A percentile compares a stretch with the other conserved stretches of the same genome.
Evolutionary conservation across 2,888 invertebrate species (phyloP).

Genomic region (Meteorus cinctellus): DNA sequence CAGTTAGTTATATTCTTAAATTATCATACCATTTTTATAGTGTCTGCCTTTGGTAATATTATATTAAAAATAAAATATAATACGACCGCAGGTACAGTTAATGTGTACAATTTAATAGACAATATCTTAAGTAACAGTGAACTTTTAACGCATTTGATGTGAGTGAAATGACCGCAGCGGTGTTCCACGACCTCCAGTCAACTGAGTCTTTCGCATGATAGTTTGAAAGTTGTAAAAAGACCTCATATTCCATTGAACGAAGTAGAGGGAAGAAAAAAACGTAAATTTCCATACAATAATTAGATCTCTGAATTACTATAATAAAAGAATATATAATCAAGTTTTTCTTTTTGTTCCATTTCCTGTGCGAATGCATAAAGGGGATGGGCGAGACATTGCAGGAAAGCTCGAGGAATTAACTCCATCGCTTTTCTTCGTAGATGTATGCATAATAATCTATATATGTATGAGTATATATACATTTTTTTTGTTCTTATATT

Average conservation of each 20-base stretch:
- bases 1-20: not conserved
- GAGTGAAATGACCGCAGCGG: constrained; percentile 54
- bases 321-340: constrained; percentile 64
- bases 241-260: constrained; percentile 53
- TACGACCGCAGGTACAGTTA: constrained; percentile 8
- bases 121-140: constrained; percentile 61
- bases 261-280: constrained; percentile 45
- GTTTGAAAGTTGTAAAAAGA: constrained; percentile 62
- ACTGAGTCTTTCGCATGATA: constrained; percentile 51
- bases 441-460: constrained; percentile 12
- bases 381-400: constrained; percentile 2
- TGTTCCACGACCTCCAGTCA: constrained; percentile 14
- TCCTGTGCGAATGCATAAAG: constrained; percentile 39
- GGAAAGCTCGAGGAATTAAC: constrained; percentile 28
- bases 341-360: constrained; percentile 52
- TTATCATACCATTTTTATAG: not conserved
- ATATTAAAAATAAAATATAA: constrained; percentile 11
- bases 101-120: constrained; percentile 51
- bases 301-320: constrained; percentile 66
- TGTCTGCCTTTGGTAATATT: not conserved
- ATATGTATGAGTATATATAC: not conserved
- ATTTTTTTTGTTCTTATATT: constrained; percentile 1
- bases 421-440: constrained; percentile 18
- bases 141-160: constrained; percentile 66
- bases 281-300: constrained; percentile 68